These are phyloP conservation scores for Eilema sororculum DNA, from an alignment of 2,888 invertebrate genomes.

Conservation along the genomic window DNA sequence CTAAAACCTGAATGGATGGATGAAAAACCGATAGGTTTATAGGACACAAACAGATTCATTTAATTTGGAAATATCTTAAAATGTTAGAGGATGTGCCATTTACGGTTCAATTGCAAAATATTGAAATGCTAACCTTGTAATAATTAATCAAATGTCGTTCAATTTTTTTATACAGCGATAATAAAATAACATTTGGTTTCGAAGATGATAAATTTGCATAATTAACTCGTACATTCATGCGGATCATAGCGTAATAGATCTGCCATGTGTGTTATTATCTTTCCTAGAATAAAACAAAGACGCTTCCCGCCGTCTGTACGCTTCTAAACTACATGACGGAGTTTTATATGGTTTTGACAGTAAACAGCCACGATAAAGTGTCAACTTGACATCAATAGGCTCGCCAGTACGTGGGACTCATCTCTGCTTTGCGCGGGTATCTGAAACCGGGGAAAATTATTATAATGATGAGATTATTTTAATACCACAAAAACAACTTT, in stretches of 20 bases:
- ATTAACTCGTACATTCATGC: slow-evolving; percentile 10
- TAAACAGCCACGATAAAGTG: no score
- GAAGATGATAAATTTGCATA: slow-evolving; percentile 24
- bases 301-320: not conserved
- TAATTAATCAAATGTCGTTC: slow-evolving; percentile 17
- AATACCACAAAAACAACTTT: no score
- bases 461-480: no score
- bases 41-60: not conserved
- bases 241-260: not conserved
- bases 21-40: not conserved
- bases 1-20: not conserved
- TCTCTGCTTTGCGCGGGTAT: no score
- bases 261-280: not conserved
- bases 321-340: not conserved
- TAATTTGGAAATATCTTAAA: slow-evolving; percentile 4
- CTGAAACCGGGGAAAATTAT: no score
- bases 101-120: slow-evolving; percentile 19
- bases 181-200: not conserved
- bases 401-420: no score
- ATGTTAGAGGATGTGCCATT: slow-evolving; percentile 18
- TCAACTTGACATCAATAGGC: no score
- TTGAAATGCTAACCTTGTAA: slow-evolving; percentile 19
- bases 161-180: slow-evolving; percentile 2
- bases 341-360: not conserved
- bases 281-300: not conserved